phyloP scores from a whole-genome alignment of 2,113 vertebrate species.

The Scophthalmus maximus region DNA sequence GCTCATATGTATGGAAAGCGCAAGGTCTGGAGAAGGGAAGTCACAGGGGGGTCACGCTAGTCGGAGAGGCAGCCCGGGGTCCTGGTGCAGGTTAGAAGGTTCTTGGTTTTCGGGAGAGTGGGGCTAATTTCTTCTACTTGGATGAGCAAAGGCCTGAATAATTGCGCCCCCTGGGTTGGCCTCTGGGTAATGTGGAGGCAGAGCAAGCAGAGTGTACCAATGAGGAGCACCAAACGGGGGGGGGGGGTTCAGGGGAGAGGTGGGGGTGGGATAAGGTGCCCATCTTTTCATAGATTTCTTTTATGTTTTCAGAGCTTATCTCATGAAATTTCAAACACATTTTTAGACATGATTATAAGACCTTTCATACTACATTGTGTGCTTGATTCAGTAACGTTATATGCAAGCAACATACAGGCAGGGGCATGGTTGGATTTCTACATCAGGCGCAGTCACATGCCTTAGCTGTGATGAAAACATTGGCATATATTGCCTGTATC shows the following conservation, averaged over 20 bases:
- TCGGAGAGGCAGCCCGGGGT: constrained; percentile 73
- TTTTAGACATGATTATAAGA: too few species aligned
- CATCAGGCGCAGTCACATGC: background rate
- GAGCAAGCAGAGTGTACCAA: constrained; percentile 56
- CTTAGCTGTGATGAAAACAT: background rate
- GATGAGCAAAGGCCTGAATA: constrained; percentile 79
- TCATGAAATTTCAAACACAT: background rate
- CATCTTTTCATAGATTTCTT: constrained; percentile 32
- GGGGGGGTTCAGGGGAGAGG: background rate
- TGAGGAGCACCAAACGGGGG: constrained; percentile 8
- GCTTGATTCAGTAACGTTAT: background rate
- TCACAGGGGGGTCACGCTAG: constrained; percentile 67
- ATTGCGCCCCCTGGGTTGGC: constrained; percentile 79
- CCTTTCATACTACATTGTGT: too few species aligned
- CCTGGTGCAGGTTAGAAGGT: constrained; percentile 75
- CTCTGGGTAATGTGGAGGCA: constrained; percentile 66
- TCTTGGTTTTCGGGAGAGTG: constrained; percentile 72
- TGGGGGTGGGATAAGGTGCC: constrained; percentile 15
- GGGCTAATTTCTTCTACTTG: constrained; percentile 80
- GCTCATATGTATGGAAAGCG: constrained; percentile 75
- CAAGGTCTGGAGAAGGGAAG: constrained; percentile 59
- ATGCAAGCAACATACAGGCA: background rate
- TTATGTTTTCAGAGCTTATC: background rate
- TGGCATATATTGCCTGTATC: too few species aligned
- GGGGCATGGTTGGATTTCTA: background rate